A percentile compares a stretch with the other conserved stretches of the same genome.
phyloP scores from a whole-genome alignment of 2,888 invertebrate genomes.

The Neoascia interrupta region DNA sequence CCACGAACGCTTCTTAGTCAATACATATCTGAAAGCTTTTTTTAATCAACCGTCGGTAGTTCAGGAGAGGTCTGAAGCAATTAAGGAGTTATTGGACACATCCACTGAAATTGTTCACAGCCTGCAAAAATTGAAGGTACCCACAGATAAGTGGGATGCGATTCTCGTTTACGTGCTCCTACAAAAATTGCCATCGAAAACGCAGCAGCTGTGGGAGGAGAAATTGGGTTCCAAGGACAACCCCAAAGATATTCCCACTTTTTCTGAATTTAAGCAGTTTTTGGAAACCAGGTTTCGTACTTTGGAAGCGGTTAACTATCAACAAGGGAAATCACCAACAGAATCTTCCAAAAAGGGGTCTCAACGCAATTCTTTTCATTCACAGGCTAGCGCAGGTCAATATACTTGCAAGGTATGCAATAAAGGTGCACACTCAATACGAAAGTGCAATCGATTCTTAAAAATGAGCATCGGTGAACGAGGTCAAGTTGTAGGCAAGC shows the following conservation, averaged over 20 bases:
- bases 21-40: too few relatives aligned
- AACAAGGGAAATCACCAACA: slow-evolving; percentile 15
- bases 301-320: background rate
- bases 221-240: background rate
- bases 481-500: background rate
- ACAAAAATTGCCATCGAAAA: slow-evolving; percentile 4
- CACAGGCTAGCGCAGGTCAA: background rate
- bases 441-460: slow-evolving; percentile 36
- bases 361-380: slow-evolving; percentile 12
- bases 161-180: slow-evolving; percentile 17
- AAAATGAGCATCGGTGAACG: slow-evolving; percentile 10
- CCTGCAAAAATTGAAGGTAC: background rate
- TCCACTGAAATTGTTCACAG: slow-evolving; percentile 20
- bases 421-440: slow-evolving; percentile 34
- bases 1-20: slow-evolving; percentile 10
- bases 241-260: background rate
- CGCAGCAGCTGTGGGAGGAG: slow-evolving; percentile 22
- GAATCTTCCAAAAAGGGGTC: slow-evolving; percentile 4
- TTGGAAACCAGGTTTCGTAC: slow-evolving; percentile 6
- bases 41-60: slow-evolving; percentile 10
- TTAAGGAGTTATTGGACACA: background rate
- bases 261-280: background rate
- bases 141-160: slow-evolving; percentile 19
- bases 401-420: slow-evolving; percentile 23
- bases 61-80: background rate